These are phyloP conservation scores for Meriones psammophilus DNA, from an alignment of 2,797 vertebrate species.

Conservation along the genomic window DNA sequence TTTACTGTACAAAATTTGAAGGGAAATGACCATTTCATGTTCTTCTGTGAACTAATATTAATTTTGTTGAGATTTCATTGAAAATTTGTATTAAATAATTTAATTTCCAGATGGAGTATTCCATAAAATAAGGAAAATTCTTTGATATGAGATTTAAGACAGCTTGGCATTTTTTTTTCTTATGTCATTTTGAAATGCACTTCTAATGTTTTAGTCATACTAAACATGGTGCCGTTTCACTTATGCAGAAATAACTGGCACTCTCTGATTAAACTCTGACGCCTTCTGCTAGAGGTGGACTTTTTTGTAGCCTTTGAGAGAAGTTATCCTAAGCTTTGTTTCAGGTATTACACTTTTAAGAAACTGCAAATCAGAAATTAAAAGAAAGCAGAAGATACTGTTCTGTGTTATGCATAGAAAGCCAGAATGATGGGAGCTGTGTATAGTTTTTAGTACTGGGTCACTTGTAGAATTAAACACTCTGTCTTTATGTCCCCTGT, in stretches of 20 bases:
- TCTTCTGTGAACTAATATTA: constrained; percentile 54
- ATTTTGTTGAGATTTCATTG: constrained; percentile 56
- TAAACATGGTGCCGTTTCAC: background rate
- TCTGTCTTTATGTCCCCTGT: background rate
- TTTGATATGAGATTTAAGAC: constrained; percentile 34
- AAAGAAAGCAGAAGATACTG: background rate
- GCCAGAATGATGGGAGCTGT: background rate
- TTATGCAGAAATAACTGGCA: constrained; percentile 21
- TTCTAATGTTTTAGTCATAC: constrained; percentile 20
- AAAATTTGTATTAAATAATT: constrained; percentile 61
- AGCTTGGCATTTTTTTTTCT: constrained; percentile 48
- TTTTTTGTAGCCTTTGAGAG: constrained; percentile 33
- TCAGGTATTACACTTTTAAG: constrained; percentile 53
- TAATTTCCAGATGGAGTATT: constrained; percentile 54
- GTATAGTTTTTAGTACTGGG: background rate
- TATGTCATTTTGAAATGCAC: constrained; percentile 29
- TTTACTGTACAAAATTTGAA: constrained; percentile 60
- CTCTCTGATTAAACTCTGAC: background rate
- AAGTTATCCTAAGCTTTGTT: constrained; percentile 29
- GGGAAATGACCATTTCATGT: constrained; percentile 45
- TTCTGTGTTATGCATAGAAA: constrained; percentile 25
- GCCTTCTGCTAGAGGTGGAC: background rate
- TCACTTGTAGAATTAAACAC: constrained; percentile 46
- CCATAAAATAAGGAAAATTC: constrained; percentile 19
- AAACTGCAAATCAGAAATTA: constrained; percentile 61